Evolutionary conservation across 2,888 invertebrate species (phyloP).

Genomic region (Oxystoma pomonae): DNA sequence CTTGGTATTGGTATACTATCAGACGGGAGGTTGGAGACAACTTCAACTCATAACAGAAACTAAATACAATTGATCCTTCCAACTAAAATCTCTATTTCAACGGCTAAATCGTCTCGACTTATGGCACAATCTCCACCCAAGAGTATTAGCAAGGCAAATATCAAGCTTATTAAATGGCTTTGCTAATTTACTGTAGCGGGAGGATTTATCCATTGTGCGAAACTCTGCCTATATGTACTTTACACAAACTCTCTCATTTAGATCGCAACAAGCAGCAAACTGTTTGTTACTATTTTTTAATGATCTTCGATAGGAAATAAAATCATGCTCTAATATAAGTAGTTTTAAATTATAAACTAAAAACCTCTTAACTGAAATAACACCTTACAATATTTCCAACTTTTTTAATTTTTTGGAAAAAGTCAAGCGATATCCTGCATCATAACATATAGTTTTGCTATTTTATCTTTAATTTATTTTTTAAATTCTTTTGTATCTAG

Average conservation of each 20-base stretch:
- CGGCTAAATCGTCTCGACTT: not conserved
- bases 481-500: no score
- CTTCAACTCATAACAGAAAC: not conserved
- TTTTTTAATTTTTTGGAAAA: no score
- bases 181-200: not conserved
- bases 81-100: not conserved
- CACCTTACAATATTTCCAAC: no score
- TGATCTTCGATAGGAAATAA: no score
- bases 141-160: not conserved
- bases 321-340: no score
- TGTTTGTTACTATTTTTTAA: not conserved
- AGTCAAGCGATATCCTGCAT: no score
- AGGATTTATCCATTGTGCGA: not conserved
- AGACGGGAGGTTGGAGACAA: not conserved
- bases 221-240: not conserved
- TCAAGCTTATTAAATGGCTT: not conserved
- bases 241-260: not conserved
- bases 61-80: not conserved
- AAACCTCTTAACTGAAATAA: no score
- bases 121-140: not conserved
- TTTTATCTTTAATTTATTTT: no score
- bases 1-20: no score
- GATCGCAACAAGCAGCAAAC: not conserved
- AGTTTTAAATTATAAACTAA: no score
- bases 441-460: no score